These are phyloP conservation scores for Hydrozoanthus tunicans DNA, from an alignment of 64 coral and sea anemone genomes.

Conservation along the genomic window DNA sequence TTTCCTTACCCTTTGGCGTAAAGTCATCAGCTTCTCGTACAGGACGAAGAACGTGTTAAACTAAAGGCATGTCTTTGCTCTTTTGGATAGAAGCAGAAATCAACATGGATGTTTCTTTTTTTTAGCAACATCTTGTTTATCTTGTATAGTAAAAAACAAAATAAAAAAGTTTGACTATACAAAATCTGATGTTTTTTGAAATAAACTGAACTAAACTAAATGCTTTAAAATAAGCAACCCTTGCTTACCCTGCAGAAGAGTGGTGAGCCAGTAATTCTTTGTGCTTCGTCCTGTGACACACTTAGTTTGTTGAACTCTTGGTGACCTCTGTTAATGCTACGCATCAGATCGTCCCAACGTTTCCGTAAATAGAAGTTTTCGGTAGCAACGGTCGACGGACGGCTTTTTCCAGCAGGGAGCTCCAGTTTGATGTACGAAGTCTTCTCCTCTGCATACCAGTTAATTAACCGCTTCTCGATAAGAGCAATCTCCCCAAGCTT, in stretches of 20 bases:
- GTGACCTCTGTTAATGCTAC: neutral
- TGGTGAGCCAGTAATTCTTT: neutral
- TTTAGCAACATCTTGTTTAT: no score
- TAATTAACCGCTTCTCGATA: slow-evolving; percentile 33
- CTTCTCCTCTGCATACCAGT: neutral
- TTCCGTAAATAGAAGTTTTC: slow-evolving; percentile 19
- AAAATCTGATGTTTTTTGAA: no score
- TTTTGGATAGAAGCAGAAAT: no score
- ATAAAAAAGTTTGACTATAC: no score
- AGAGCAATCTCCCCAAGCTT: neutral
- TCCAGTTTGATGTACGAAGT: neutral
- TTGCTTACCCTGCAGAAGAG: neutral
- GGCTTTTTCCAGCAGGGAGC: neutral
- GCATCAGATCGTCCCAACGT: neutral
- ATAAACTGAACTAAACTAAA: no score
- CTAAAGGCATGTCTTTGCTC: no score
- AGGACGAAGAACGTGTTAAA: no score
- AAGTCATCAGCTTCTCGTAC: no score
- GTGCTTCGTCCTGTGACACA: neutral
- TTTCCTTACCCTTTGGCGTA: no score
- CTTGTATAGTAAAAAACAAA: no score
- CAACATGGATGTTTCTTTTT: no score
- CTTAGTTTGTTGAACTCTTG: neutral
- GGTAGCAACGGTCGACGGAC: neutral
- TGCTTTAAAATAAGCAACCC: no score